These are phyloP conservation scores for Melanerpes aurifrons DNA, from an alignment of 2,113 vertebrate genomes.

Conservation along the genomic window DNA sequence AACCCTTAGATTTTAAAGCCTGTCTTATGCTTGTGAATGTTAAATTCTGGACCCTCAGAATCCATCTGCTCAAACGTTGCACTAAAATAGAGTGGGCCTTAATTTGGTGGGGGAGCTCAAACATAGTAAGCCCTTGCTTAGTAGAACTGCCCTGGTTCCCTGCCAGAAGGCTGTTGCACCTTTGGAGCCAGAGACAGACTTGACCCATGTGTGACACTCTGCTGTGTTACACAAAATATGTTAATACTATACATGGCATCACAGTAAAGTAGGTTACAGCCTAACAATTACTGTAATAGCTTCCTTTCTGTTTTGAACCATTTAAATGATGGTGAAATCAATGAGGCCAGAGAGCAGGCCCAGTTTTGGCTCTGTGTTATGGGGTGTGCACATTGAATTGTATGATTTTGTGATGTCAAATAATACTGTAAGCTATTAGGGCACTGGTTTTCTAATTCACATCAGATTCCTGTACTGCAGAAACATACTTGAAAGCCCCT, in stretches of 20 bases:
- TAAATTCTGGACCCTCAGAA: neutral
- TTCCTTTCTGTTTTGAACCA: neutral
- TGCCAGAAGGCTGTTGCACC: neutral
- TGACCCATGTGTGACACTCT: neutral
- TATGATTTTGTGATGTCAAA: neutral
- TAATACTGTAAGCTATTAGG: neutral
- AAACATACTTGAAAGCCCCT: slow-evolving; percentile 7
- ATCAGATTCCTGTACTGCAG: neutral
- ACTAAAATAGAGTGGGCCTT: neutral
- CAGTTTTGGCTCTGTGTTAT: neutral
- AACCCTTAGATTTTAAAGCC: neutral
- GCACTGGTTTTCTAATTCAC: neutral
- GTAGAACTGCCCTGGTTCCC: neutral
- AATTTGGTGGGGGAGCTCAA: neutral
- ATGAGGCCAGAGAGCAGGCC: neutral
- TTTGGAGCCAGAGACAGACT: neutral
- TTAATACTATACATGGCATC: neutral
- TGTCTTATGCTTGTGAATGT: neutral
- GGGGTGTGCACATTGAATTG: neutral
- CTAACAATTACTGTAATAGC: neutral
- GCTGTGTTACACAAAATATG: neutral
- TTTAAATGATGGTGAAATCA: neutral
- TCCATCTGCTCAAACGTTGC: rapidly evolving
- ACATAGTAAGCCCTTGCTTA: neutral
- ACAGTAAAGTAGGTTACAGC: neutral